Evolutionary conservation across 2,888 invertebrate genomes (phyloP).

Genomic region (Quadriops clusia): DNA sequence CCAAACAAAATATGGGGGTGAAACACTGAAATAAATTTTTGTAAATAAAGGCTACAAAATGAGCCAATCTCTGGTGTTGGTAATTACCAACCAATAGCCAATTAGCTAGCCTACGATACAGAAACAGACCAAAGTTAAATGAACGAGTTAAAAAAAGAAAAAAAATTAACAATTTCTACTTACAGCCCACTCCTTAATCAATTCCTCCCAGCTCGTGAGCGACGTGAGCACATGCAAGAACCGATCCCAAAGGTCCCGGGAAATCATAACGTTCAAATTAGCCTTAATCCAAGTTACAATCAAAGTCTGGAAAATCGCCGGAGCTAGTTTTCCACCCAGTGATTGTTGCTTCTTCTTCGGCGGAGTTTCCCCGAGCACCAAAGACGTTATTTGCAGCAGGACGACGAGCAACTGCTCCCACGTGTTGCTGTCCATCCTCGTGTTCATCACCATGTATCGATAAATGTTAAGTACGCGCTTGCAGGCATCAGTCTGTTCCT

Average conservation of each 20-base stretch:
- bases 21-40: too few relatives aligned
- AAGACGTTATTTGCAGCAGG: slow-evolving; percentile 80
- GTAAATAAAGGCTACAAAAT: too few relatives aligned
- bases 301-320: slow-evolving; percentile 81
- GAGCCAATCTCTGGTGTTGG: too few relatives aligned
- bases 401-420: slow-evolving; percentile 87
- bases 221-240: slow-evolving; percentile 78
- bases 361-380: slow-evolving; percentile 71
- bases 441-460: slow-evolving; percentile 94
- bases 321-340: slow-evolving; percentile 69
- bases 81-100: too few relatives aligned
- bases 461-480: slow-evolving; percentile 93
- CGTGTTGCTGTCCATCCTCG: slow-evolving; percentile 80
- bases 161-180: too few relatives aligned
- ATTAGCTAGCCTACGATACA: too few relatives aligned
- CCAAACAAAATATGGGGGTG: too few relatives aligned
- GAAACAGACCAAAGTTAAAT: slow-evolving; percentile 1
- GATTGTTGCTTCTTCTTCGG: slow-evolving; percentile 65
- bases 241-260: slow-evolving; percentile 84
- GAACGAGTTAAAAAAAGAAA: slow-evolving; percentile 1
- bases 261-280: slow-evolving; percentile 85
- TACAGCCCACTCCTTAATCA: slow-evolving; percentile 92
- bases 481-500: slow-evolving; percentile 92
- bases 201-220: slow-evolving; percentile 86
- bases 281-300: slow-evolving; percentile 98